A percentile compares a stretch with the other conserved stretches of the same genome.
Conservation (phyloP, 2,888 invertebrate genomes). For the Pterostichus madidus region DNA sequence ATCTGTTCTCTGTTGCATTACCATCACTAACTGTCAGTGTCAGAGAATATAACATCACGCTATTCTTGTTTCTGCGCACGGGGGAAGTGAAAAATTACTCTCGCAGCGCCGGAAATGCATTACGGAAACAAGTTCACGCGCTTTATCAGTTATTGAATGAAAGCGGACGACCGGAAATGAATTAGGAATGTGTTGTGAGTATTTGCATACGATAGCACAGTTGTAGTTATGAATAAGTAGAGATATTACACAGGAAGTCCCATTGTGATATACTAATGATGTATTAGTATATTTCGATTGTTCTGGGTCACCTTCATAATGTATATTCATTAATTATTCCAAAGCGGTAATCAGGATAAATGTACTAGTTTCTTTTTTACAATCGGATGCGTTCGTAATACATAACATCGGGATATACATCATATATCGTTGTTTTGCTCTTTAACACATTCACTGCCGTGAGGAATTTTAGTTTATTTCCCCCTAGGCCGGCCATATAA, state of each 20-base stretch:
- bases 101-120: constrained; percentile 52
- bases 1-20: constrained; percentile 1
- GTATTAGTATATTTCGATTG: constrained; percentile 33
- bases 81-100: constrained; percentile 40
- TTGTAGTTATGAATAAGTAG: constrained; percentile 33
- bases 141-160: constrained; percentile 47
- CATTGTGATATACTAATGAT: constrained; percentile 43
- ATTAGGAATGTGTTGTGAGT: constrained; percentile 33
- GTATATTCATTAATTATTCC: constrained; percentile 15
- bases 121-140: constrained; percentile 58
- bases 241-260: constrained; percentile 34
- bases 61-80: not conserved
- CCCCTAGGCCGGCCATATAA: too few relatives aligned
- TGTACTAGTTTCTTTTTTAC: not conserved
- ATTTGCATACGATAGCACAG: constrained; percentile 52
- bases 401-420: not conserved
- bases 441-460: too few relatives aligned
- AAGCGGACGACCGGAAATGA: constrained; percentile 38
- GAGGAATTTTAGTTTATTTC: too few relatives aligned
- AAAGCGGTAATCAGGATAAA: not conserved
- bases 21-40: not conserved
- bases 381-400: constrained; percentile 4
- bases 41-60: constrained; percentile 30
- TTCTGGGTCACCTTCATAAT: constrained; percentile 44
- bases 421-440: not conserved